Base-by-base conservation (phyloP, 1,140 invertebrate genomes). In the Drosophila melanica region DNA sequence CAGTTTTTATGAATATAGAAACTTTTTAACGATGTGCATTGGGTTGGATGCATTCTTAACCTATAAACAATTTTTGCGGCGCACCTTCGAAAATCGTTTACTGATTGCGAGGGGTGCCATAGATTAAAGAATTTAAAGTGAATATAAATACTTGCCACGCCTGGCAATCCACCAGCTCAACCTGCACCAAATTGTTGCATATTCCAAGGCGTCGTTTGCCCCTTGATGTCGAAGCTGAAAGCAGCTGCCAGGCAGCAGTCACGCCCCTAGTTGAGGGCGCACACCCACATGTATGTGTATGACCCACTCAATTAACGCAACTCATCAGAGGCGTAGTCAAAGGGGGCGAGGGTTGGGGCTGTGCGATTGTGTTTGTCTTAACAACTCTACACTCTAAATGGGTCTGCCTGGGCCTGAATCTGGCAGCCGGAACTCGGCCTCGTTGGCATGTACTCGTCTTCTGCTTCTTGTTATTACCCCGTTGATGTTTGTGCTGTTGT, bases 261-360 rank as follows among this genome's bases (percentile, higher is more conserved):
- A 66, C 78, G 66, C 82, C 78, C 82, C 14, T 37, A 11, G 33
- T 23, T 33, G n/a, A 48, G 30, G 41, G 50, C 50, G 27, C 47
- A 53, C 48, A 41, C 48, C 35, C 64, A 58, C 33, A 18, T 54
- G 14, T 12, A 37, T 47, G 27, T 16, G 44, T 48, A 44, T 27
- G 57, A 75, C 84, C 82, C 82, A 87, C 82, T 87, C 82, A 87
- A 87, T 87, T 89, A 89, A 87, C 79, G 51, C 82, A 89, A 70
- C 79, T 87, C 75, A 50, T 75, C 60, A 72, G 76, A 69, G 80
- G 63, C 41, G 39, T 50, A 62, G 18, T 39, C 50, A 33, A 11
- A 37, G 27, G 12, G 16, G 6, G 0, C 4, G 27, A 10, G 16
- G 6, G 0, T 6, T 30, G 3, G 42, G 45, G 20, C 10, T 30